These are phyloP conservation scores for Pogonomyrmex barbatus DNA, from an alignment of 1,140 invertebrate species.

Conservation along the genomic window DNA sequence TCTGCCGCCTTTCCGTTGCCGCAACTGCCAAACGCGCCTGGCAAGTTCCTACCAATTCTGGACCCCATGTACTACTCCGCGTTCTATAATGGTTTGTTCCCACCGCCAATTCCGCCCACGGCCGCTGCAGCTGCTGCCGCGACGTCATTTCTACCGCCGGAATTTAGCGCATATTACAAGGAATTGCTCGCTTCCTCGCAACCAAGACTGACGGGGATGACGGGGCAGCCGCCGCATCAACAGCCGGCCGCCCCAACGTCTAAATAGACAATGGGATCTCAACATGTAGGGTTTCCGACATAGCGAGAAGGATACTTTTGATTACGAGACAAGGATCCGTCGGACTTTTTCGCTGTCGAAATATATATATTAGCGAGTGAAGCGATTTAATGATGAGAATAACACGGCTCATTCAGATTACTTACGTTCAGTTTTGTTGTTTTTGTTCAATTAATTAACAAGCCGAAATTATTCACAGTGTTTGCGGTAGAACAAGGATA, in stretches of 20 bases:
- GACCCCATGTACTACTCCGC: conserved; percentile 84
- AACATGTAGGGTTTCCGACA: conserved; percentile 68
- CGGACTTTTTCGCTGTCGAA: conserved; percentile 66
- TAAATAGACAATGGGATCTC: conserved; percentile 81
- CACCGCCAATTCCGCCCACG: conserved; percentile 77
- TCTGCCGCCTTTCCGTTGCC: conserved; percentile 70
- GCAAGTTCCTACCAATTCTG: conserved; percentile 83
- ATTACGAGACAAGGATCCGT: conserved; percentile 68
- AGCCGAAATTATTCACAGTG: conserved; percentile 45
- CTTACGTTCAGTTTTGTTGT: conserved; percentile 11
- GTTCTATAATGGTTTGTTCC: conserved; percentile 84
- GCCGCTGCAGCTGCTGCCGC: conserved; percentile 44
- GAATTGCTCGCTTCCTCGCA: conserved; percentile 83
- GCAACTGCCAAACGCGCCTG: conserved; percentile 79
- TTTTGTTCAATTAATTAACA: conserved; percentile 30
- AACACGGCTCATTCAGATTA: conserved; percentile 23
- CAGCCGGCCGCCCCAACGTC: conserved; percentile 84
- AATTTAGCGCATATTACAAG: conserved; percentile 85
- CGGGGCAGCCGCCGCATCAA: conserved; percentile 75
- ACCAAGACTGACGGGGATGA: conserved; percentile 81
- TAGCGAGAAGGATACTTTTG: conserved; percentile 55
- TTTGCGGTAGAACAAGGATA: conserved; percentile 21
- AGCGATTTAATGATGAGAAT: conserved; percentile 19
- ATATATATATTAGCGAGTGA: background rate
- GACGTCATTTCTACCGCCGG: conserved; percentile 81